Percentiles rank a stretch among this genome's conserved stretches.
Evolutionary conservation across 2,888 invertebrate species (phyloP).

Genomic region (Leucophenga maculata): DNA sequence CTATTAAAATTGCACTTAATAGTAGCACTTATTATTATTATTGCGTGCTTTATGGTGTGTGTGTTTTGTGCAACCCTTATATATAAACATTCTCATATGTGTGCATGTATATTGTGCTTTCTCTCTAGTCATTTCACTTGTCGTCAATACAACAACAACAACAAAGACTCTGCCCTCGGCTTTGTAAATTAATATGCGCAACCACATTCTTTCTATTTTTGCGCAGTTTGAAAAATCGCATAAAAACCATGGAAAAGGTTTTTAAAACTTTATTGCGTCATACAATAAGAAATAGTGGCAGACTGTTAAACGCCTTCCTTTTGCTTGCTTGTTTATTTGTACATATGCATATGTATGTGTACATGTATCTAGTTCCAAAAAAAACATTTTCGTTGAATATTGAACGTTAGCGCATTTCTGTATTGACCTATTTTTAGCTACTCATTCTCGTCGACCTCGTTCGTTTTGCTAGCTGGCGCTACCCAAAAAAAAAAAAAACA

Average conservation of each 20-base stretch:
- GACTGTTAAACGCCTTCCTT: neutral
- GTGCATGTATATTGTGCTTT: neutral
- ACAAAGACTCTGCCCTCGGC: neutral
- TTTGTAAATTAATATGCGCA: neutral
- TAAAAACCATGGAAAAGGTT: neutral
- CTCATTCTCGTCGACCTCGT: slow-evolving; percentile 26
- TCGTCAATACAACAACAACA: neutral
- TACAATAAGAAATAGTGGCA: neutral
- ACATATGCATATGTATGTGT: slow-evolving; percentile 1
- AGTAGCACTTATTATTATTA: too few species aligned
- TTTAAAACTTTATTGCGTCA: slow-evolving; percentile 18
- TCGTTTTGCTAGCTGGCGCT: slow-evolving; percentile 1
- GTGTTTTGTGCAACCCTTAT: slow-evolving; percentile 9
- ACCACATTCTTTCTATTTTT: neutral
- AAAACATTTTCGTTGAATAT: slow-evolving; percentile 1
- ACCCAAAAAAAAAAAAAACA: neutral
- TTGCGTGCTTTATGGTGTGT: neutral
- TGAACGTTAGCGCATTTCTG: neutral
- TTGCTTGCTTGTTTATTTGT: neutral
- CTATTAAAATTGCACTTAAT: too few species aligned
- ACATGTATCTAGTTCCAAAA: slow-evolving; percentile 32
- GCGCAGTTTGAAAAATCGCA: slow-evolving; percentile 14
- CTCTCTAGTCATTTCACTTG: slow-evolving; percentile 6
- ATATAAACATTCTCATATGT: neutral
- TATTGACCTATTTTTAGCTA: slow-evolving; percentile 58